A percentile compares a stretch with the other conserved stretches of the same genome.
phyloP scores from a whole-genome alignment of 2,797 vertebrate genomes.

The Siniperca scherzeri region DNA sequence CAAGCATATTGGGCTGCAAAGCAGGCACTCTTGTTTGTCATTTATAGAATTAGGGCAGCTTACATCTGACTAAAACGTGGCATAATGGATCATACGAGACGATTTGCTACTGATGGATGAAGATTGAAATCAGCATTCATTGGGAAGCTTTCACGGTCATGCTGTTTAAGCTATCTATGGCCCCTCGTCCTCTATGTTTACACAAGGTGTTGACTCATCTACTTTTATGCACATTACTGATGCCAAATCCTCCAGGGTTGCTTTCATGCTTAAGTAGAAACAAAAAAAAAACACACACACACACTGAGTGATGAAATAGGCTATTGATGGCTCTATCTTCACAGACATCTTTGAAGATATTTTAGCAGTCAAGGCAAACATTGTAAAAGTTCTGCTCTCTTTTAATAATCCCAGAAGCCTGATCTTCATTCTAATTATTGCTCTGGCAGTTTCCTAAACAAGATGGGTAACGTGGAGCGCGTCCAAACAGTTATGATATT shows the following conservation, averaged over 20 bases:
- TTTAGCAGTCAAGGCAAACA: slow-evolving; percentile 33
- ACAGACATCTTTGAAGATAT: slow-evolving; percentile 20
- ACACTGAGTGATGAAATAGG: slow-evolving; percentile 15
- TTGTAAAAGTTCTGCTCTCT: slow-evolving; percentile 15
- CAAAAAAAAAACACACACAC: slow-evolving; percentile 3
- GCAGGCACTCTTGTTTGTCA: slow-evolving; percentile 59
- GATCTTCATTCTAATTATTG: slow-evolving; percentile 12
- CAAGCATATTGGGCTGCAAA: slow-evolving; percentile 50
- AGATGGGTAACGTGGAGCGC: neutral
- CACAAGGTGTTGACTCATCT: slow-evolving; percentile 62
- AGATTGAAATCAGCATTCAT: slow-evolving; percentile 69
- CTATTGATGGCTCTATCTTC: slow-evolving; percentile 8
- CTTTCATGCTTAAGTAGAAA: slow-evolving; percentile 47
- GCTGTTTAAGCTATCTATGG: slow-evolving; percentile 60
- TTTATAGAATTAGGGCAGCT: slow-evolving; percentile 60
- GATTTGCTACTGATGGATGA: slow-evolving; percentile 48
- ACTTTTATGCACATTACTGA: slow-evolving; percentile 50
- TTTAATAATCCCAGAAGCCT: slow-evolving; percentile 11
- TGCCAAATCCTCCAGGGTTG: slow-evolving; percentile 44
- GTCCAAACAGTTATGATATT: neutral
- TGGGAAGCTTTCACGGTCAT: slow-evolving; percentile 52
- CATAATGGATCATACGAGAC: slow-evolving; percentile 60
- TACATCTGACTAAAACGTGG: slow-evolving; percentile 49
- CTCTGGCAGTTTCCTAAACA: slow-evolving; percentile 13
- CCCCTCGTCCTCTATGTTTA: slow-evolving; percentile 56